Evolutionary conservation across 2,113 vertebrate genomes (phyloP).

Genomic region (Macaca nemestrina): DNA sequence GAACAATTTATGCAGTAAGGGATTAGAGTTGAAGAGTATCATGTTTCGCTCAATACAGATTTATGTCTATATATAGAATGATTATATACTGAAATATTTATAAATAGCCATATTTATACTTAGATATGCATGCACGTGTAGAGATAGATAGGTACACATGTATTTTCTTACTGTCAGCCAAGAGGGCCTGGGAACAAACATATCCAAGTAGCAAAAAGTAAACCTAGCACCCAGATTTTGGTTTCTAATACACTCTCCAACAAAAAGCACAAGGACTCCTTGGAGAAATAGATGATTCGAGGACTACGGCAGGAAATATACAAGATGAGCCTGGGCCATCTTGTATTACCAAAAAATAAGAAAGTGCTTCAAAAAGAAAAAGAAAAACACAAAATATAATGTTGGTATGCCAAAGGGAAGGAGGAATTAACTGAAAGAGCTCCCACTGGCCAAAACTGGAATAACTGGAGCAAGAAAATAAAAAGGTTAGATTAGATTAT

Average conservation of each 20-base stretch:
- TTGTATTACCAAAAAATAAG: background rate
- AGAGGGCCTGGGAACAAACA: background rate
- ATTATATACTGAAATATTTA: background rate
- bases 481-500: background rate
- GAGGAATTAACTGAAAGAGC: background rate
- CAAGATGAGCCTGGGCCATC: background rate
- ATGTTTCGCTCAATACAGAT: background rate
- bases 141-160: no score
- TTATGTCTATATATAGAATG: no score
- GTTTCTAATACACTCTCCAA: background rate
- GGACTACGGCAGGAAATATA: background rate
- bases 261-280: background rate
- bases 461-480: background rate
- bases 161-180: background rate
- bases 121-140: background rate
- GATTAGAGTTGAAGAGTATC: background rate
- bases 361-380: background rate
- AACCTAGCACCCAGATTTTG: background rate
- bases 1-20: background rate
- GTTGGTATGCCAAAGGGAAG: background rate
- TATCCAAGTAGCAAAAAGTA: background rate
- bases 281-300: background rate
- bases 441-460: background rate
- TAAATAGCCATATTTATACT: background rate
- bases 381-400: background rate